Conservation (phyloP, 2,888 invertebrate genomes). For the Latrodectus elegans region DNA sequence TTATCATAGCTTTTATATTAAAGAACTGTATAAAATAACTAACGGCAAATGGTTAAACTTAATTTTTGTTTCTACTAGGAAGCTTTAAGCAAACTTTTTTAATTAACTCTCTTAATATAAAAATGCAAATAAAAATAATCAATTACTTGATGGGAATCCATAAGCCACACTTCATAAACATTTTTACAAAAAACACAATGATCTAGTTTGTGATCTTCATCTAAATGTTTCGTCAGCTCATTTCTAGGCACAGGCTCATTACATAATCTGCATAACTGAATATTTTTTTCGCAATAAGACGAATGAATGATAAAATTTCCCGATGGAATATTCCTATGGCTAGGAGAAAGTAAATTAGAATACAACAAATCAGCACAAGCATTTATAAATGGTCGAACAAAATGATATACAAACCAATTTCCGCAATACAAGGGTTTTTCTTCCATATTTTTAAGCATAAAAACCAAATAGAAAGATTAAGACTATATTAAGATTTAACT, state of each 20-base stretch:
- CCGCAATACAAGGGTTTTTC: background rate
- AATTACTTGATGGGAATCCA: conserved; percentile 33
- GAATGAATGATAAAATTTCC: conserved; percentile 33
- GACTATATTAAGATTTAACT: too few relatives aligned
- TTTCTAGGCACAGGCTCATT: conserved; percentile 18
- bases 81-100: background rate
- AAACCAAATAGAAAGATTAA: too few relatives aligned
- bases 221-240: conserved; percentile 22
- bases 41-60: too few relatives aligned
- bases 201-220: conserved; percentile 17
- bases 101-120: background rate
- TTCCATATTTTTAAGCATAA: background rate
- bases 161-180: conserved; percentile 18
- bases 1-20: too few relatives aligned
- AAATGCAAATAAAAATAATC: background rate
- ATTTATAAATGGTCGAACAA: too few relatives aligned
- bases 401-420: conserved; percentile 25
- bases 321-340: conserved; percentile 21
- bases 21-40: too few relatives aligned
- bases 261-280: conserved; percentile 20
- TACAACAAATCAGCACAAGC: too few relatives aligned
- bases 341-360: conserved; percentile 10
- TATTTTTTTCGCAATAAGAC: conserved; percentile 17
- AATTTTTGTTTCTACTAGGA: too few relatives aligned
- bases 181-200: conserved; percentile 12